Evolutionary conservation across 1,140 invertebrate species (phyloP).

Genomic region (Drosophila parabipectinata): DNA sequence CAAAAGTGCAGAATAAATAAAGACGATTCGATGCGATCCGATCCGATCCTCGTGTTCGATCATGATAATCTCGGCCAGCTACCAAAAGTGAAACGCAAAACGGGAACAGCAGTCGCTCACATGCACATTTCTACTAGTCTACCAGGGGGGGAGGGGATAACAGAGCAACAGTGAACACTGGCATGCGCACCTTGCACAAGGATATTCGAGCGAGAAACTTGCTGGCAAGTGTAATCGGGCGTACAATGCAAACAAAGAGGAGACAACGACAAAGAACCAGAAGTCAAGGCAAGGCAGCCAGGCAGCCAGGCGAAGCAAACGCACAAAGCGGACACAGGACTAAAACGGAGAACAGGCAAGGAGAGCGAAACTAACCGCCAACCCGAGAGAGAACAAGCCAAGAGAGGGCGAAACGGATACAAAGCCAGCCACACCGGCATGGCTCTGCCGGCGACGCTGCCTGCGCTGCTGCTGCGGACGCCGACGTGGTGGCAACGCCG

Average conservation of each 20-base stretch:
- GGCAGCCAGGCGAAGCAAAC: conserved; percentile 26
- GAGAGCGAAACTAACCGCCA: conserved; percentile 16
- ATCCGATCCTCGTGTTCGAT: conserved; percentile 50
- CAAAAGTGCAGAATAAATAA: conserved; percentile 53
- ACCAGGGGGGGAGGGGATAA: not conserved
- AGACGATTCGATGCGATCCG: conserved; percentile 23
- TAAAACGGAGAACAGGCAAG: conserved; percentile 59
- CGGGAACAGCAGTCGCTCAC: conserved; percentile 1
- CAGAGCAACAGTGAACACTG: conserved; percentile 25
- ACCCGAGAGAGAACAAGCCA: conserved; percentile 13
- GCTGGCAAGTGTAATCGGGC: conserved; percentile 77
- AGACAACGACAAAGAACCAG: conserved; percentile 74
- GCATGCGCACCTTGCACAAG: conserved; percentile 50
- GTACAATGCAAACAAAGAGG: conserved; percentile 71
- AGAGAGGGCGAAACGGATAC: conserved; percentile 58
- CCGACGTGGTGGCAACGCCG: conserved; percentile 73
- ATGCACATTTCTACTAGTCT: not conserved
- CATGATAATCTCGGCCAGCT: conserved; percentile 42
- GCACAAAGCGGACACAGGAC: conserved; percentile 75
- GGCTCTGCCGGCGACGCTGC: conserved; percentile 49
- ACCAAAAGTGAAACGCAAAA: conserved; percentile 37
- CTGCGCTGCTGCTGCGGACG: conserved; percentile 48
- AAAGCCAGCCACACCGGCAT: conserved; percentile 68
- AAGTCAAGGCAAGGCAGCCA: conserved; percentile 71
- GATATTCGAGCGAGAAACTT: conserved; percentile 52